Conservation (phyloP, 2,797 vertebrate species). For the Acipenser oxyrinchus region DNA sequence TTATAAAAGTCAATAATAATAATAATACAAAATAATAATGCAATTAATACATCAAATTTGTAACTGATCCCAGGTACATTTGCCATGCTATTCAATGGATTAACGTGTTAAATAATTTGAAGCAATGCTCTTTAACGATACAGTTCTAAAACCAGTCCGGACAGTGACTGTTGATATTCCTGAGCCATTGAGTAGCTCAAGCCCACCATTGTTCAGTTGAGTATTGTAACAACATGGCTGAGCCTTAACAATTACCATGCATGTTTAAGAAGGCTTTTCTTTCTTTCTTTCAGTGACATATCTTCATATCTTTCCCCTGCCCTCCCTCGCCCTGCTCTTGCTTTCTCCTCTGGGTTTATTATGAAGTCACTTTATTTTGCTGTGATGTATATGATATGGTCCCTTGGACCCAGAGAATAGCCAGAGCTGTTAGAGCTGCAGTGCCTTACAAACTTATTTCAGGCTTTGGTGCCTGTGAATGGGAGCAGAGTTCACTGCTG, state of each 20-base stretch:
- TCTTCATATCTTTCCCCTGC: constrained; percentile 14
- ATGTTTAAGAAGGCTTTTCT: constrained; percentile 19
- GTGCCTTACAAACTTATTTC: constrained; percentile 40
- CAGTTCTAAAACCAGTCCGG: neutral
- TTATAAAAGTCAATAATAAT: too few species aligned
- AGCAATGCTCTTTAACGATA: too few species aligned
- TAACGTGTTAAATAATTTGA: neutral
- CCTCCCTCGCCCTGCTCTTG: constrained; percentile 38
- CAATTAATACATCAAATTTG: too few species aligned
- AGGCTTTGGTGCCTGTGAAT: constrained; percentile 48
- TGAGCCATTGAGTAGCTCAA: constrained; percentile 17
- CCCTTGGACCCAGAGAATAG: constrained; percentile 46
- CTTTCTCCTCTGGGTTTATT: constrained; percentile 51
- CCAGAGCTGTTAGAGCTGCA: constrained; percentile 35
- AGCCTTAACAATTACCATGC: constrained; percentile 27
- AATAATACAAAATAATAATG: too few species aligned
- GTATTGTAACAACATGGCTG: constrained; percentile 28
- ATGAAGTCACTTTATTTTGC: constrained; percentile 8
- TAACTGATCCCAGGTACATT: too few species aligned
- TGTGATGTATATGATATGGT: constrained; percentile 29
- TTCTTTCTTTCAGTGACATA: constrained; percentile 14
- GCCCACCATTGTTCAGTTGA: constrained; percentile 12
- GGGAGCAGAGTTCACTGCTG: constrained; percentile 47
- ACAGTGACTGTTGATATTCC: constrained; percentile 11
- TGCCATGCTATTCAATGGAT: neutral